phyloP scores from a whole-genome alignment of 2,797 vertebrate species.

The Coregonus ussuriensis region DNA sequence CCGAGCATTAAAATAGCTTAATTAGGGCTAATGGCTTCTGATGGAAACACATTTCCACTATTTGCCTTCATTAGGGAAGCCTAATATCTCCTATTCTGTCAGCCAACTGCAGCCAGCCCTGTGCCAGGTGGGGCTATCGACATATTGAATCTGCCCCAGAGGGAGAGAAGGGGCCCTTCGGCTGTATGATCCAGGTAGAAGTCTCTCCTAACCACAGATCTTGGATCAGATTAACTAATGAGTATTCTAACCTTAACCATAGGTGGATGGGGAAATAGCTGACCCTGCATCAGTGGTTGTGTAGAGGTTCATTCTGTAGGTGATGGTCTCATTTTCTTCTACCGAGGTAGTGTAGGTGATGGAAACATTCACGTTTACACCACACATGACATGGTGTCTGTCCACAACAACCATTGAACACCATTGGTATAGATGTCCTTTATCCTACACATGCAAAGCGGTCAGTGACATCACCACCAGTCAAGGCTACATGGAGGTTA shows the following conservation, averaged over 20 bases:
- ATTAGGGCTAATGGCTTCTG: slow-evolving; percentile 81
- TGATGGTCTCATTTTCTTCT: no score
- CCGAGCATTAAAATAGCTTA: slow-evolving; percentile 81
- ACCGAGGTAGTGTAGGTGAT: no score
- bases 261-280: no score
- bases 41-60: slow-evolving; percentile 79
- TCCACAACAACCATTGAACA: no score
- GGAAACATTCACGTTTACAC: no score
- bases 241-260: no score
- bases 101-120: slow-evolving; percentile 66
- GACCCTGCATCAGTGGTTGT: no score
- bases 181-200: background rate
- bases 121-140: slow-evolving; percentile 65
- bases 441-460: no score
- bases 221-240: background rate
- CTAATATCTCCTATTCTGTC: slow-evolving; percentile 72
- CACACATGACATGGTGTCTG: no score
- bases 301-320: no score
- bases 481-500: background rate
- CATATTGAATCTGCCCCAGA: slow-evolving; percentile 49
- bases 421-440: no score
- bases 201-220: background rate
- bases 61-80: slow-evolving; percentile 76
- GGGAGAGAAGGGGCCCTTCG: slow-evolving; percentile 17
- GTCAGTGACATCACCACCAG: no score